Conservation (phyloP, 2,888 invertebrate species). For the Pemphredon lugubris region DNA sequence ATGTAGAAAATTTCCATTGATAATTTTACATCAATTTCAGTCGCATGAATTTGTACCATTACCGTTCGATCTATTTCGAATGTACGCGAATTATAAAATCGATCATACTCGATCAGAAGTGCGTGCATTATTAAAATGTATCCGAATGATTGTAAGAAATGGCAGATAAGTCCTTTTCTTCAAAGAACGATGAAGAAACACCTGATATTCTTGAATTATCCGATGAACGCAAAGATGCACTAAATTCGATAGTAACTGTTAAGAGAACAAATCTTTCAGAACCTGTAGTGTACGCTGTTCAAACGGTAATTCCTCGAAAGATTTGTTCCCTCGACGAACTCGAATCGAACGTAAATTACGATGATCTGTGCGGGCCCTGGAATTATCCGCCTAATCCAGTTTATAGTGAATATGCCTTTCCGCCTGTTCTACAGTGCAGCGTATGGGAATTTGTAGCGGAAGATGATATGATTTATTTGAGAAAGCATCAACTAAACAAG, state of each 20-base stretch:
- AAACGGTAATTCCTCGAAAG: constrained; percentile 16
- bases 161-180: too few species aligned
- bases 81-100: too few species aligned
- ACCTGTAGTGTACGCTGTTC: constrained; percentile 4
- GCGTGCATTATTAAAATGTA: too few species aligned
- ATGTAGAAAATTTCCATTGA: too few species aligned
- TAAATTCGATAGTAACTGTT: constrained; percentile 17
- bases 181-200: not conserved
- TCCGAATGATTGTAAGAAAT: too few species aligned
- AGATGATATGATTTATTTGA: constrained; percentile 63
- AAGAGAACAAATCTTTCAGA: constrained; percentile 53
- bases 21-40: too few species aligned
- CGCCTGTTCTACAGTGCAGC: constrained; percentile 60
- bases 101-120: too few species aligned
- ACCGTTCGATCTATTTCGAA: too few species aligned
- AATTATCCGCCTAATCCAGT: constrained; percentile 59
- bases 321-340: constrained; percentile 47
- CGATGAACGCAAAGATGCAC: not conserved
- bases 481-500: constrained; percentile 60
- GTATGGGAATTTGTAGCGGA: constrained; percentile 68
- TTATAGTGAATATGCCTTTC: constrained; percentile 36
- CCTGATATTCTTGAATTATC: not conserved
- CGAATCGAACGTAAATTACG: constrained; percentile 66
- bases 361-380: constrained; percentile 72
- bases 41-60: too few species aligned